These are phyloP conservation scores for Vicugna pacos DNA, from an alignment of 2,113 vertebrate species.

Conservation along the genomic window DNA sequence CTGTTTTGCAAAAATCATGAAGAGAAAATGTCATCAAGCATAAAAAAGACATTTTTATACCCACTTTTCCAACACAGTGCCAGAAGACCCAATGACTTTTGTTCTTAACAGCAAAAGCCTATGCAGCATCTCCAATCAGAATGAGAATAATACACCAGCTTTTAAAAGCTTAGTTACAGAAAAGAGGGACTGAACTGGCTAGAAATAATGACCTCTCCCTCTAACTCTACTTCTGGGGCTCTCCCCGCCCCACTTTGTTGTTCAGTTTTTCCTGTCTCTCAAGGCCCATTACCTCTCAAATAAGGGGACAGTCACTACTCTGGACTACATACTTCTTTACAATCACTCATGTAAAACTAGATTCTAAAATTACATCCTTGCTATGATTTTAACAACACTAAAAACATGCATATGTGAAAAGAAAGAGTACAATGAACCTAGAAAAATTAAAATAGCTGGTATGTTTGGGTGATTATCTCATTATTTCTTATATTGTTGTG, in stretches of 20 bases:
- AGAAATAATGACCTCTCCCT: background rate
- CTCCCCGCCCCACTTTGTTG: background rate
- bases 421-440: background rate
- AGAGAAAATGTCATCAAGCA: background rate
- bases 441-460: constrained; percentile 18
- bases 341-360: background rate
- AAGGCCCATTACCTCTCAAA: background rate
- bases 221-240: background rate
- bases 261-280: background rate
- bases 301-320: background rate
- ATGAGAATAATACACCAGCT: background rate
- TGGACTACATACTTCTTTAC: background rate
- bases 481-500: background rate
- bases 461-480: background rate
- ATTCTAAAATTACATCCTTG: constrained; percentile 5
- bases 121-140: background rate
- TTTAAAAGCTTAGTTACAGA: background rate
- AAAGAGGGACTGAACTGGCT: background rate
- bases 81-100: background rate
- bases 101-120: constrained; percentile 35
- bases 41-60: background rate
- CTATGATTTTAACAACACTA: background rate
- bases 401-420: background rate
- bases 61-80: background rate
- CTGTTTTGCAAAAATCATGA: background rate